Evolutionary conservation across 2,113 vertebrate species (phyloP), one percentile per base, ranked within the genome.

Genomic region (Camelus dromedarius): DNA sequence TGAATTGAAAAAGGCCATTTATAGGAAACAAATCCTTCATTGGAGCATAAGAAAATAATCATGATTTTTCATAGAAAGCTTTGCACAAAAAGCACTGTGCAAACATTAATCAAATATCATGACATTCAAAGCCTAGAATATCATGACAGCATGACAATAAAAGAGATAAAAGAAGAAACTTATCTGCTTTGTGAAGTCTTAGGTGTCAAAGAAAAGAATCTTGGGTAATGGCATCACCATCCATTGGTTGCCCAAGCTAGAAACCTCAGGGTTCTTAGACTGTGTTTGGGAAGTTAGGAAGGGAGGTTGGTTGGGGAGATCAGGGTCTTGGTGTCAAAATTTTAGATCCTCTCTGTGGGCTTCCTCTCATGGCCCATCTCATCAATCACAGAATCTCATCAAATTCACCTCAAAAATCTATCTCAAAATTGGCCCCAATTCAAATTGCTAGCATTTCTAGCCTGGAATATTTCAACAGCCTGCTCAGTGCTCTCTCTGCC

Each of bases 1-100:
- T 46, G 54, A 96, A 93, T 58, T 48, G 82, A 93, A 85, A 85
- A 88, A 93, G 35, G 46, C 28, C 35, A 89, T 91, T 97, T 95
- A 48, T 86, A 89, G 56, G 86, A 73, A 93, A 93, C 91, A 93
- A 95, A 94, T 91, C 16, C 79, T 89, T 91, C 72, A 82, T 0
- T 10, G 35, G 85, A 76, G 26, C 42, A 67, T 88, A 75, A 82
- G 67, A 92, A 91, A 95, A 91, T 83, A 69, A 97, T 80, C 62
- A 75, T 79, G 64, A 72, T 50, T 72, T 64, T 94, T 94, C 52
- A 7, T 42, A 89, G 30, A 50, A 89, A 92, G 32, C 54, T 94
- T 94, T 91, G 81, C 13, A 89, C 5, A 79, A 89, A 42, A 67
- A 94, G 24, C 24, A 81, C 46, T 46, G 22, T 35, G 42, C 20